These are phyloP conservation scores for Epizoanthus rinbou DNA, from an alignment of 92 coral and sea anemone genomes.

Conservation along the genomic window DNA sequence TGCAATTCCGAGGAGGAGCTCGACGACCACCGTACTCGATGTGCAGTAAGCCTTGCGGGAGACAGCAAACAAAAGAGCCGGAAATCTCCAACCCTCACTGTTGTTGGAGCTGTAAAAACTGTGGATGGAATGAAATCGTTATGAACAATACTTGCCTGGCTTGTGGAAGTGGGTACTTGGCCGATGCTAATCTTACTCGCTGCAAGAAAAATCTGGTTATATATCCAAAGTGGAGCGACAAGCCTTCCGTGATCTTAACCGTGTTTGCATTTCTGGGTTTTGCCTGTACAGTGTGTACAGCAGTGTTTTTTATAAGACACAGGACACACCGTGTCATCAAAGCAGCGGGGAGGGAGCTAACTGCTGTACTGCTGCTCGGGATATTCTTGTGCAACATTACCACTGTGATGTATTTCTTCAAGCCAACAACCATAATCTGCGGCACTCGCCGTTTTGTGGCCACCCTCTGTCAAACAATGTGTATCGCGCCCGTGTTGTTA, in stretches of 20 bases:
- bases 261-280: conserved; percentile 48
- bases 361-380: conserved; percentile 46
- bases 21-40: conserved; percentile 35
- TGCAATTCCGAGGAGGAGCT: conserved; percentile 27
- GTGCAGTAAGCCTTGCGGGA: conserved; percentile 47
- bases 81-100: conserved; percentile 44
- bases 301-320: conserved; percentile 46
- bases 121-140: conserved; percentile 39
- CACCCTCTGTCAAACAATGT: conserved; percentile 49
- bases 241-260: conserved; percentile 35
- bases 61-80: conserved; percentile 33
- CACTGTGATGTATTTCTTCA: conserved; percentile 31
- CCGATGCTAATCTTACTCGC: conserved; percentile 22
- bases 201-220: conserved; percentile 42
- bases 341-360: conserved; percentile 62
- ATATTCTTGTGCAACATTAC: conserved; percentile 32
- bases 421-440: conserved; percentile 41
- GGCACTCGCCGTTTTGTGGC: conserved; percentile 23
- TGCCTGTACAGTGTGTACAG: conserved; percentile 24
- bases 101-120: conserved; percentile 52
- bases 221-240: conserved; percentile 25
- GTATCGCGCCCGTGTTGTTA: conserved; percentile 57
- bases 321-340: conserved; percentile 48
- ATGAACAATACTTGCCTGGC: conserved; percentile 46
- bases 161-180: conserved; percentile 38